These are phyloP conservation scores for Epizoanthus illoricatus DNA, from an alignment of 92 coral and sea anemone genomes.

Conservation along the genomic window DNA sequence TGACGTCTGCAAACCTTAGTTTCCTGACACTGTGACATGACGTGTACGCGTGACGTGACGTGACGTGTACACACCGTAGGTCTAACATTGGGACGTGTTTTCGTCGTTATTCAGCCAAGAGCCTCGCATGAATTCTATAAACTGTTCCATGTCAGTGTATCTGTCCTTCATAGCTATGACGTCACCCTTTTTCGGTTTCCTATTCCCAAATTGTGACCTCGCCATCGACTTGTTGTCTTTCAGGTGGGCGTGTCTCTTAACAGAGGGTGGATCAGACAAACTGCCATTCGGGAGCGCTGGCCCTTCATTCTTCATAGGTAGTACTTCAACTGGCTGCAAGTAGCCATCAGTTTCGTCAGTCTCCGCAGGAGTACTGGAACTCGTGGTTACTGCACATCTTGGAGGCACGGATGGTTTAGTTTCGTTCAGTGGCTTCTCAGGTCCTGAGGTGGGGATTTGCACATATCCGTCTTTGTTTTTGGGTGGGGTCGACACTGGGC, in stretches of 20 bases:
- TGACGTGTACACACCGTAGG: no score
- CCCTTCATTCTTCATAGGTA: no score
- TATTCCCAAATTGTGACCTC: conserved; percentile 2
- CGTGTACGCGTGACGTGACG: no score
- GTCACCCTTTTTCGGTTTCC: conserved; percentile 7
- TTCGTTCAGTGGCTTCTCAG: not conserved
- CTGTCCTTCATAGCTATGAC: conserved; percentile 32
- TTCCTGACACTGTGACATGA: no score
- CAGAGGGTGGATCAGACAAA: not conserved
- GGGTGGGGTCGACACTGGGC: not conserved
- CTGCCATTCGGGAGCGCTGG: no score
- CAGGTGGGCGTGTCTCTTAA: not conserved
- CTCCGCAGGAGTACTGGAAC: not conserved
- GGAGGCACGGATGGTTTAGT: not conserved
- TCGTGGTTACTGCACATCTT: not conserved
- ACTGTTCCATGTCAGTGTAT: conserved; percentile 13
- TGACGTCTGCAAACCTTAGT: no score
- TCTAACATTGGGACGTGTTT: no score
- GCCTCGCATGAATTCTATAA: not conserved
- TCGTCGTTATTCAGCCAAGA: no score
- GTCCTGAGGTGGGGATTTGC: conserved; percentile 7
- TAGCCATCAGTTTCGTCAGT: conserved; percentile 1
- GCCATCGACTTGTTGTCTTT: not conserved
- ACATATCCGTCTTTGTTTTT: conserved; percentile 31
- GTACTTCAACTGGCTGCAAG: conserved; percentile 18